A percentile compares a stretch with the other conserved stretches of the same genome.
These are phyloP conservation scores for fruit fly (Drosophila melanogaster) DNA, from an alignment of 1,140 invertebrate genomes.

Conservation along the genomic window Release_6_plus_ISO1_MT NT_037436.4:4697501-4698000, in stretches of 20 bases:
- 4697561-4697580: slow-evolving; percentile 26
- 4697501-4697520: slow-evolving; percentile 6
- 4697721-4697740: slow-evolving; percentile 71
- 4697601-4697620: slow-evolving; percentile 45
- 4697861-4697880: slow-evolving; percentile 70
- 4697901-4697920: slow-evolving; percentile 65
- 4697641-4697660: slow-evolving; percentile 28
- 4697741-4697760: slow-evolving; percentile 62
- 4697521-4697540: background rate
- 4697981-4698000: slow-evolving; percentile 12
- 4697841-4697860: slow-evolving; percentile 74
- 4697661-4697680: slow-evolving; percentile 15
- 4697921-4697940: slow-evolving; percentile 37
- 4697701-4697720: slow-evolving; percentile 71
- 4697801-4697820: slow-evolving; percentile 71
- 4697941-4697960: background rate
- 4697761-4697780: slow-evolving; percentile 57
- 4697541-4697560: slow-evolving; percentile 14
- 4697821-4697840: slow-evolving; percentile 68
- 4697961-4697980: slow-evolving; percentile 2
- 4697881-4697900: slow-evolving; percentile 67
- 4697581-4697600: slow-evolving; percentile 10
- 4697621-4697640: slow-evolving; percentile 45
- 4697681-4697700: slow-evolving; percentile 55
- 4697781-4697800: slow-evolving; percentile 79